Base-by-base conservation (phyloP, 1,140 invertebrate species). In the Thrips palmi region DNA sequence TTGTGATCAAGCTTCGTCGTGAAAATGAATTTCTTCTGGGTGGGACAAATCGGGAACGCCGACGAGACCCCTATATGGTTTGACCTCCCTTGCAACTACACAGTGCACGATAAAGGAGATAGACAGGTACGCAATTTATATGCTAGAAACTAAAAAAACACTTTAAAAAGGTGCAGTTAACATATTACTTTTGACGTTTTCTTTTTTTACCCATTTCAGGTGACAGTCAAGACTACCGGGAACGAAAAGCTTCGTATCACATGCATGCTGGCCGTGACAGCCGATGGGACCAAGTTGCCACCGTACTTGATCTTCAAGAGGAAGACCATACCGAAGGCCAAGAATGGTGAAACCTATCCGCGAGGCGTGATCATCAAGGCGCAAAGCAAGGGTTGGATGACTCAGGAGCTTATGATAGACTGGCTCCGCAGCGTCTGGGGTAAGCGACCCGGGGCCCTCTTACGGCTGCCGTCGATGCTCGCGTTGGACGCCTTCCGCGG, bases 371-470 rank as follows among this genome's bases (percentile, higher is more conserved):
- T 42, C 30, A 33, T 44, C 19, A 24, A 29, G n/a, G 31, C 39
- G n/a, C 40, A 42, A 29, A 39, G 35, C 23, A 44, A 43, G 25
- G 29, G 43, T 10, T 45, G 40, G 34, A 45, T 45, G 40, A 31
- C 24, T 10, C 19, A 43, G 12, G 34, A 42, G 18, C 28, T 45
- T n/a, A 32, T 45, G 21, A 17, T 20, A 33, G 40, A 43, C 19
- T 45, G 43, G 38, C 12, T 38, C 11, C 24, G 27, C 14, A 21
- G 30, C 12, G 38, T 45, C 15, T 45, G 43, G 43, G 24, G 25
- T 15, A 31, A 33, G 11, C 21, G 43, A 25, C 40, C 40, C 17
- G 43, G 40, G 10, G 40, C 33, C 6, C 29, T 43, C 10, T 33
- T 38, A 17, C 42, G 34, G 7, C 15, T 34, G 23, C 23, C n/a